phyloP scores from a whole-genome alignment of 2,888 invertebrate species.

The Heliconius cydno region DNA sequence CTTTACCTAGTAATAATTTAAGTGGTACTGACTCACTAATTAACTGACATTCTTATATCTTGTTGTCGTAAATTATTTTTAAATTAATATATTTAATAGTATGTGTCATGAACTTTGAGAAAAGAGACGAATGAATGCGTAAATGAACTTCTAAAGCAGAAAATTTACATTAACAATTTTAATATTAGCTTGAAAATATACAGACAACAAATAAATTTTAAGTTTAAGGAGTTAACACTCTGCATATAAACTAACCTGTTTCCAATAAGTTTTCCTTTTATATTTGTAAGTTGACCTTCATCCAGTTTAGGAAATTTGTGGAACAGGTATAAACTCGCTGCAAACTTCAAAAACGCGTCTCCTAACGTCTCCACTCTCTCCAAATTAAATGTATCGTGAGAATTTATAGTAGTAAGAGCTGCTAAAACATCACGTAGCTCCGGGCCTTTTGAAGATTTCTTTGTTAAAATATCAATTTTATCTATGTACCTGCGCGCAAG shows the following conservation, averaged over 20 bases:
- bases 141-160: background rate
- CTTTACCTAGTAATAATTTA: background rate
- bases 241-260: slow-evolving; percentile 86
- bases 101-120: background rate
- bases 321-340: slow-evolving; percentile 88
- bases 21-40: background rate
- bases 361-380: slow-evolving; percentile 95
- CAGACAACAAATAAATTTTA: too few species aligned
- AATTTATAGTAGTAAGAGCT: slow-evolving; percentile 88
- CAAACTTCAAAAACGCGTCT: slow-evolving; percentile 93
- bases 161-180: too few species aligned
- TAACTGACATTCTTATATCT: too few species aligned
- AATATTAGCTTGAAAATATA: too few species aligned
- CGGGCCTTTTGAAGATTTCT: slow-evolving; percentile 65
- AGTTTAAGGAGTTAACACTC: too few species aligned
- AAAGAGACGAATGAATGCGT: background rate
- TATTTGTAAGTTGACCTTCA: slow-evolving; percentile 91
- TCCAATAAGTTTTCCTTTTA: slow-evolving; percentile 89
- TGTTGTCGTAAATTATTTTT: background rate
- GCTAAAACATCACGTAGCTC: slow-evolving; percentile 76
- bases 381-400: slow-evolving; percentile 89
- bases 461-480: slow-evolving; percentile 58
- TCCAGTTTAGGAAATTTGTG: slow-evolving; percentile 86
- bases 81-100: background rate
- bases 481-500: slow-evolving; percentile 62